Conservation (phyloP, 2,113 vertebrate species). For the Tringa solitaria region DNA sequence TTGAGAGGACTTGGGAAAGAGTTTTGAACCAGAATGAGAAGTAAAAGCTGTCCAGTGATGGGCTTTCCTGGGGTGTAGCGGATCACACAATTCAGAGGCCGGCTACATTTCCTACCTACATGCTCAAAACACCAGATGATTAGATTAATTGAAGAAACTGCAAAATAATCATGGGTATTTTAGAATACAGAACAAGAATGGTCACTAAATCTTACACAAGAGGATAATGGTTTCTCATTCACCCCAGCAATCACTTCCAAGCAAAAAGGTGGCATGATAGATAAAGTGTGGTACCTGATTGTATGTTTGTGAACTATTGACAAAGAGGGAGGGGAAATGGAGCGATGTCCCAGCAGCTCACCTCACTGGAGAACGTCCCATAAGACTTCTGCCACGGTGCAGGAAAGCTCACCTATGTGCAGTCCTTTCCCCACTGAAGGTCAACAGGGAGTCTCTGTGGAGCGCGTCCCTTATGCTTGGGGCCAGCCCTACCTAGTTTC, state of each 20-base stretch:
- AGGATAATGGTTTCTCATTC: not conserved
- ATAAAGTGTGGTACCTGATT: not conserved
- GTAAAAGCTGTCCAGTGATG: not conserved
- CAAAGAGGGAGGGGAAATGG: not conserved
- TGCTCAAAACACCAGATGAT: not conserved
- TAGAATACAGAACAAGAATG: not conserved
- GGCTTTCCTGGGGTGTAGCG: not conserved
- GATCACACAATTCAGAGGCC: not conserved
- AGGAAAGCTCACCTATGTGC: not conserved
- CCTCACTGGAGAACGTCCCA: not conserved
- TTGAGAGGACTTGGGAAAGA: not conserved
- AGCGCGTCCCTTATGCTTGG: not conserved
- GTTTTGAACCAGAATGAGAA: not conserved
- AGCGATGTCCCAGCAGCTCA: not conserved
- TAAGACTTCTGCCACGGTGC: not conserved
- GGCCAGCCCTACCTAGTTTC: constrained; percentile 22
- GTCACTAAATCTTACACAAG: not conserved
- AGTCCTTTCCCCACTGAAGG: constrained; percentile 19
- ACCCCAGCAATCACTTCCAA: not conserved
- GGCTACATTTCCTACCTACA: not conserved
- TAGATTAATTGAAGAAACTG: not conserved
- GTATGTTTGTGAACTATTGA: not conserved
- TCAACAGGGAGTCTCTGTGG: not conserved
- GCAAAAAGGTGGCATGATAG: not conserved
- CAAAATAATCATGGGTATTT: not conserved